Conservation (phyloP, 2,113 vertebrate genomes). For the Dasyornis broadbenti region DNA sequence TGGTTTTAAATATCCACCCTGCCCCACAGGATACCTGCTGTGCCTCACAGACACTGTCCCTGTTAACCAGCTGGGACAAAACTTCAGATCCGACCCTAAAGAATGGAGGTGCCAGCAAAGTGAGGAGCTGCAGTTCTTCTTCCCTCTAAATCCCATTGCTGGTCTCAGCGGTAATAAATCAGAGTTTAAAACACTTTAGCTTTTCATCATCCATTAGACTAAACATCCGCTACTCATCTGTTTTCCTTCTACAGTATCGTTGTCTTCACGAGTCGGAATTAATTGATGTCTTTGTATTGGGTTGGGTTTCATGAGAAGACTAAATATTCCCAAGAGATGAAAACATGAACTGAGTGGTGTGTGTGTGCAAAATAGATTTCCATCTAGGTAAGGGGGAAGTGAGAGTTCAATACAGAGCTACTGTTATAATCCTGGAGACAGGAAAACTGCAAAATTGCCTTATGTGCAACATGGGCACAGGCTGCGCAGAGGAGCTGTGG, state of each 20-base stretch:
- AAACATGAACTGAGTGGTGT: background rate
- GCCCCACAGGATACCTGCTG: background rate
- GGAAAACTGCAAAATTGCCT: background rate
- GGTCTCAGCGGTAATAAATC: background rate
- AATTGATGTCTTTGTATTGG: conserved; percentile 22
- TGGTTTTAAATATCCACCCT: background rate
- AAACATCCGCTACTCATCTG: background rate
- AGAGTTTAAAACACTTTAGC: background rate
- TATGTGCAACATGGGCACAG: background rate
- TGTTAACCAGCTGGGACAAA: background rate
- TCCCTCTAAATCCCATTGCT: background rate
- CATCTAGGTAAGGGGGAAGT: background rate
- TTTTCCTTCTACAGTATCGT: background rate
- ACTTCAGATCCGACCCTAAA: background rate
- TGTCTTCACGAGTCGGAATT: background rate
- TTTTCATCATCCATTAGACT: conserved; percentile 16
- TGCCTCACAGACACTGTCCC: background rate
- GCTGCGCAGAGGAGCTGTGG: background rate
- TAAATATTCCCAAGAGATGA: background rate
- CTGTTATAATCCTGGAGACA: background rate
- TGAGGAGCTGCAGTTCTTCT: background rate
- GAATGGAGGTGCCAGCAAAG: background rate
- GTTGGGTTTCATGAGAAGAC: background rate
- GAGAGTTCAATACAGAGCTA: background rate
- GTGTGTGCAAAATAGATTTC: background rate